Evolutionary conservation across 2,113 vertebrate species (phyloP), one percentile per base, ranked within the genome.

Genomic region (Seriola rivoliana): DNA sequence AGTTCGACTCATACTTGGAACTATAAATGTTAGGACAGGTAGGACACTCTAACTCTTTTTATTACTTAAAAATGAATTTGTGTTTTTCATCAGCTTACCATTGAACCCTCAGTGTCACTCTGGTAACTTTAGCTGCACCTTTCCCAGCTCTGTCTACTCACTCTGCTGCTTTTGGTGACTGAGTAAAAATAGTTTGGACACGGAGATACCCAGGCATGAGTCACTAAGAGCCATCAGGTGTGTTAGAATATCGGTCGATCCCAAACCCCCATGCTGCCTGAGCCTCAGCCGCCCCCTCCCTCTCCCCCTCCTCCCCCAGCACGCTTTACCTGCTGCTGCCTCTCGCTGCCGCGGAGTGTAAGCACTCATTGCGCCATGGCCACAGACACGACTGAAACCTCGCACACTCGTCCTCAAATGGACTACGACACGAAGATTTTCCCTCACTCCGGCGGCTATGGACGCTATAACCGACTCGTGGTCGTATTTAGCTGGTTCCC

Each of bases 401-500:
- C 60, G 0, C 75, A 62, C 68, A 3, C 46, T 17, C 48, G 21
- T 16, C 21, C 19, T 19, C 71, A 44, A 13, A 94, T 96, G 96
- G 95, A 96, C 57, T 94, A 90, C 42, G 94, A 96, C 76, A 65
- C 69, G 0, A 93, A 82, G 74, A 60, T 93, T 21, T 90, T 93
- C 78, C 92, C 94, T 0, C 82, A 65, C 36, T 81, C 86, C 8
- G 96, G 96, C 7, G 96, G 95, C 16, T 97, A 93, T 12, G 96
- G 96, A 0, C 94, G 92, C 57, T 95, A 93, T 55, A 94, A 93
- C 84, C 90, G 95, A 5, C 70, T 94, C 0, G 91, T 95, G 52
- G 94, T 94, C 0, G 71, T 91, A 0, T 96, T 94, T 78, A 95
- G 92, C 58, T 96, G 96, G 95, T 88, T 95, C n/a, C 96, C 96